Evolutionary conservation across 1,140 invertebrate genomes (phyloP).

Genomic region (Diabrotica undecimpunctata): DNA sequence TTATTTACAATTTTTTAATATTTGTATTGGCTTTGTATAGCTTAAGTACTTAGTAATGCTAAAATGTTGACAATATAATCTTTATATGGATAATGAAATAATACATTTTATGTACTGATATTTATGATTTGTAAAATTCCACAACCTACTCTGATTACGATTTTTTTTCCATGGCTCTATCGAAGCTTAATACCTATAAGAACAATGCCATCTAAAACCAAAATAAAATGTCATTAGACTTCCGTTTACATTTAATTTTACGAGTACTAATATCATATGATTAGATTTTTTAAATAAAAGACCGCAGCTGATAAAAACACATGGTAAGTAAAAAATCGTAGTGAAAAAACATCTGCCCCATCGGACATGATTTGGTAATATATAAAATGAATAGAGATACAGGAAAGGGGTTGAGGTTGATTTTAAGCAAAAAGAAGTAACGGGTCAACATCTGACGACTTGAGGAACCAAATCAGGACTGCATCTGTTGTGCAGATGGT

Average conservation of each 20-base stretch:
- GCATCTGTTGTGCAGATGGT: constrained; percentile 45
- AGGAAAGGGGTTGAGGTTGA: constrained; percentile 35
- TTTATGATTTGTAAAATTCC: too few species aligned
- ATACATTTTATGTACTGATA: too few species aligned
- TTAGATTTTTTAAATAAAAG: constrained; percentile 1
- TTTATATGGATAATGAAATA: too few species aligned
- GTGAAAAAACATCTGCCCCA: constrained; percentile 42
- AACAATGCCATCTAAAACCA: too few species aligned
- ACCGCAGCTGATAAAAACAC: constrained; percentile 41
- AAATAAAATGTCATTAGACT: not conserved
- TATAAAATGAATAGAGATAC: constrained; percentile 40
- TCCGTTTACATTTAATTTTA: not conserved
- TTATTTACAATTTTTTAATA: too few species aligned
- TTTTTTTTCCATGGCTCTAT: too few species aligned
- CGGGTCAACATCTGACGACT: constrained; percentile 36
- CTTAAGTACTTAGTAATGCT: too few species aligned
- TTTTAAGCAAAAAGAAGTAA: constrained; percentile 40
- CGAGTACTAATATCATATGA: not conserved
- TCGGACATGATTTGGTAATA: constrained; percentile 44
- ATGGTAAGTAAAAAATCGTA: constrained; percentile 37
- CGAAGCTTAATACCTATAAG: too few species aligned
- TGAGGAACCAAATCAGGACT: constrained; percentile 43
- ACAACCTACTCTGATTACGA: too few species aligned
- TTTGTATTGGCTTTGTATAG: too few species aligned
- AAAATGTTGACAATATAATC: too few species aligned